Evolutionary conservation across 1,140 invertebrate genomes (phyloP), one percentile per base, ranked within the genome.

Genomic region (Macrobrachium nipponense): DNA sequence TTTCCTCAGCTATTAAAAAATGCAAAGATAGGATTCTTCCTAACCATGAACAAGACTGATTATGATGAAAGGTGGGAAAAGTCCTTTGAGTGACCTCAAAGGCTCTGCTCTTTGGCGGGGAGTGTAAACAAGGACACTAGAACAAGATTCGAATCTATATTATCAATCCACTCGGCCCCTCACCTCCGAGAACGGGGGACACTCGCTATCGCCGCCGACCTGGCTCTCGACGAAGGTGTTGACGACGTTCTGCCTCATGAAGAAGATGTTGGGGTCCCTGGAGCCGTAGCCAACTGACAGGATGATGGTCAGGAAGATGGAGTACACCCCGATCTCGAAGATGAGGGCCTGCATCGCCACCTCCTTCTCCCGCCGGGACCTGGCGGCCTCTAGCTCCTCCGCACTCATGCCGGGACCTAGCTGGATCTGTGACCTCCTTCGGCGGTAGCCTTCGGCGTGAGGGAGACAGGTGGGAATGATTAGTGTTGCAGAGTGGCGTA

Each of bases 231-330:
- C 91, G 87, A 93, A 93, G 0, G 91, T 90, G 60, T 91, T 90
- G 66, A 91, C 89, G 86, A 92, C 86, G 66, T 90, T 90, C n/a
- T 90, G 78, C 81, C 92, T 91, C 87, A 92, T 90, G 43, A 89
- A 88, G 83, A 90, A 92, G 36, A 80, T 68, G 78, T 91, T 89
- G 2, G 91, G 90, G 87, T 92, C 92, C 60, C 91, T 84, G 82
- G 91, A 90, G 7, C 91, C 90, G 88, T 92, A 92, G 86, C 91
- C 92, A 79, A 93, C 90, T 6, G 92, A 90, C 78, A 92, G 90
- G 12, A 93, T 90, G 20, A 93, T 90, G 89, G 90, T 92, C 61
- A 93, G 86, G 90, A 92, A 93, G 85, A 93, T 90, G 5, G 90
- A 82, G 87, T 93, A 93, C 44, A 91, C 90, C 5, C 91, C 60